These are phyloP conservation scores for Nesoenas mayeri DNA, from an alignment of 2,113 vertebrate species.

Conservation along the genomic window DNA sequence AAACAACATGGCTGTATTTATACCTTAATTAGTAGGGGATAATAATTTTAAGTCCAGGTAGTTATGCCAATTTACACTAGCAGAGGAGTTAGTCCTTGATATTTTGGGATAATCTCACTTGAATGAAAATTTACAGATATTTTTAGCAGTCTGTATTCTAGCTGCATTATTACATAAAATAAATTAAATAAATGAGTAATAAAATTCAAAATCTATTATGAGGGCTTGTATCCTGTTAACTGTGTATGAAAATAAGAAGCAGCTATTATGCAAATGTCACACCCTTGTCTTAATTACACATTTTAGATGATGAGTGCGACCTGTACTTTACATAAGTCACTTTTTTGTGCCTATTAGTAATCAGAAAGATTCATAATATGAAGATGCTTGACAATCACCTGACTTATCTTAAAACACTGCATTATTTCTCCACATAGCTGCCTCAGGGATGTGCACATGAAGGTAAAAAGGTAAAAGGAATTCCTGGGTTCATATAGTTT, in stretches of 20 bases:
- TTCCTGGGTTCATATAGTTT: neutral
- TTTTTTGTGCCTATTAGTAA: neutral
- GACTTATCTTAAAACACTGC: neutral
- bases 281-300: constrained; percentile 33
- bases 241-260: constrained; percentile 23
- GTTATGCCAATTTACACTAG: neutral
- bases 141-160: neutral
- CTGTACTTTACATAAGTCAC: neutral
- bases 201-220: constrained; percentile 19
- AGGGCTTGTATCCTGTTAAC: constrained; percentile 19
- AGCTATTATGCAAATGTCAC: constrained; percentile 46
- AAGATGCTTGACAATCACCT: neutral
- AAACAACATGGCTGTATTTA: neutral
- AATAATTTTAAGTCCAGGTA: neutral
- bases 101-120: neutral
- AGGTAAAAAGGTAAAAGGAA: neutral
- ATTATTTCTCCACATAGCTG: neutral
- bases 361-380: neutral
- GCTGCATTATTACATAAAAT: neutral
- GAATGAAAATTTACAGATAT: neutral
- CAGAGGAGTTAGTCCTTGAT: neutral
- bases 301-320: constrained; percentile 28
- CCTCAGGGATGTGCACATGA: neutral
- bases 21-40: neutral
- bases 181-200: constrained; percentile 17